Base-by-base conservation (phyloP, 2,888 invertebrate species). In the Drosophila recens region DNA sequence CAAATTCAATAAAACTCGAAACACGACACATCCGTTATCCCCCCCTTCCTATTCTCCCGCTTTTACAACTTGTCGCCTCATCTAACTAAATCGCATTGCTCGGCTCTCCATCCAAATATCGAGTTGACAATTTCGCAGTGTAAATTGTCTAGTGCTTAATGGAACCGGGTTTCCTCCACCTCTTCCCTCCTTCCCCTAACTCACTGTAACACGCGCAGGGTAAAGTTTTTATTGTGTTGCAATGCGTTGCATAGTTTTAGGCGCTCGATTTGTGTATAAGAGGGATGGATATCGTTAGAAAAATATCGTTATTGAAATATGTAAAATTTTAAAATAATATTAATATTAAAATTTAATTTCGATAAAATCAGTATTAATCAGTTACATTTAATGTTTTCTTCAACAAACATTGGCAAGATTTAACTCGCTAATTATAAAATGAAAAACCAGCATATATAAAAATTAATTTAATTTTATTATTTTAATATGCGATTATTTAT, bases 1-100 rank as follows among this genome's bases (percentile, higher is more conserved):
- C 56, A 75, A 79, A 77, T 77, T 77, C 79, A 75, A 77, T 77
- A 79, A 77, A 74, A 79, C 75, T 46, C 27, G 36, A 54, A 75
- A 75, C 53, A 71, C 42, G 61, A 58, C 38, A 42, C 15, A 30
- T 46, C 68, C 54, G 30, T 36, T 48, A 46, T 30, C 30, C 42
- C 11, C n/a, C n/a, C 53, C 33, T 38, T 8, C 27, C 38, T 40
- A 0, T 11, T 30, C 13, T 23, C 1, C 33, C 23, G n/a, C 8
- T 10, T 36, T 23, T 13, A 42, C 17, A 15, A 30, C 53, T 43
- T 20, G 34, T 34, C 27, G 40, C 33, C 23, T 56, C 67, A 49
- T 46, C 59, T 27, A n/a, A n/a, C n/a, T n/a, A 46, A 73, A 59
- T 77, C 67, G 46, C 40, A 27, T 56, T 42, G 46, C 51, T 34